Evolutionary conservation across 2,797 vertebrate genomes (phyloP).

Genomic region (Lutra lutra): DNA sequence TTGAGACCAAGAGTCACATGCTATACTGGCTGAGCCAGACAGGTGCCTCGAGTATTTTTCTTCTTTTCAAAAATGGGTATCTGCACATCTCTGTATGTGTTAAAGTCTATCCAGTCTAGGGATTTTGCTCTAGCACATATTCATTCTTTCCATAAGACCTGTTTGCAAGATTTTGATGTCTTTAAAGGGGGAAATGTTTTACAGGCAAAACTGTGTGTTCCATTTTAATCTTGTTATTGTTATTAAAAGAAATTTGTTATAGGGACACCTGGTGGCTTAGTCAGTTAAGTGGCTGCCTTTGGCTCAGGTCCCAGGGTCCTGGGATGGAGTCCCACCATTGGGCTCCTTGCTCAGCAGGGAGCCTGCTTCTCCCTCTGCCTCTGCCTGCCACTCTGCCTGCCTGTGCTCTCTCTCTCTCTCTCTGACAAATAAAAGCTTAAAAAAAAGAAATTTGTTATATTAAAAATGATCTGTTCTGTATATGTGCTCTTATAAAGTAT

Average conservation of each 20-base stretch:
- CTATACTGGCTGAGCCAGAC: not conserved
- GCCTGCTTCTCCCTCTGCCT: too few species aligned
- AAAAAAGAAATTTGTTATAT: not conserved
- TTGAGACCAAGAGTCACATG: not conserved
- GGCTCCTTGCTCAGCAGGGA: too few species aligned
- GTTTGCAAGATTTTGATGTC: not conserved
- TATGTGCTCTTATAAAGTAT: not conserved
- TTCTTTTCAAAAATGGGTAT: not conserved
- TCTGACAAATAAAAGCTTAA: too few species aligned
- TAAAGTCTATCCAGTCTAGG: not conserved
- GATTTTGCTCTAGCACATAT: not conserved
- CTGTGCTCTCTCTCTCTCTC: too few species aligned
- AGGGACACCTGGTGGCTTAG: too few species aligned
- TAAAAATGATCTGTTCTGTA: not conserved
- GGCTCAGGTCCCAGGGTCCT: too few species aligned
- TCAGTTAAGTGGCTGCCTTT: too few species aligned
- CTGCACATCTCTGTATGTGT: not conserved
- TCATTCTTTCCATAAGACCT: not conserved
- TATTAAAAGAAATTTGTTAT: slow-evolving; percentile 10
- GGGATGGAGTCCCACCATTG: too few species aligned
- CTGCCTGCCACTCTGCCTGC: too few species aligned
- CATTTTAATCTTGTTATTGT: slow-evolving; percentile 10
- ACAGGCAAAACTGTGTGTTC: not conserved
- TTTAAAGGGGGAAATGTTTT: not conserved
- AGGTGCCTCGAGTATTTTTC: not conserved